A percentile compares a stretch with the other conserved stretches of the same genome.
These are phyloP conservation scores for Halocynthia roretzi DNA, from an alignment of 23 tunicate species.

Conservation along the genomic window DNA sequence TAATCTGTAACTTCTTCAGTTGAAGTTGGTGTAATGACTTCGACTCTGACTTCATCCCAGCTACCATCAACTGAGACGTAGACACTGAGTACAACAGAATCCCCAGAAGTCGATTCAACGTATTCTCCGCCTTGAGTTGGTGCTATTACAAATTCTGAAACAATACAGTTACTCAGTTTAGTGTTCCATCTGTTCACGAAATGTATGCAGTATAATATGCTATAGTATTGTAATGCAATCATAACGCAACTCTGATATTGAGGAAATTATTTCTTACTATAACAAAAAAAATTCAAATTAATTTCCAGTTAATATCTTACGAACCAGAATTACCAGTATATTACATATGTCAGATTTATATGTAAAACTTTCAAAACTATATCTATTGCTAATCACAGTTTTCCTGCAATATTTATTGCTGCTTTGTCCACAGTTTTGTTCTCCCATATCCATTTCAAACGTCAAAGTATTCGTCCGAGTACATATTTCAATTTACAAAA, in stretches of 20 bases:
- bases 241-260: too few species aligned
- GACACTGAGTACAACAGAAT: neutral
- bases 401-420: too few species aligned
- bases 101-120: neutral
- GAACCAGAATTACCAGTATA: too few species aligned
- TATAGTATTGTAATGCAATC: too few species aligned
- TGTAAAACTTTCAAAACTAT: too few species aligned
- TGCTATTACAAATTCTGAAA: conserved; percentile 5
- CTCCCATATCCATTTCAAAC: neutral
- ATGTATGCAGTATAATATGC: too few species aligned
- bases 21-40: conserved; percentile 2
- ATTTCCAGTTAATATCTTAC: too few species aligned
- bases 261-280: too few species aligned
- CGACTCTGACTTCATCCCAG: conserved; percentile 9
- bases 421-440: neutral
- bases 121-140: neutral
- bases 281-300: too few species aligned
- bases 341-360: too few species aligned
- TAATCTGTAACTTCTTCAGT: conserved; percentile 3
- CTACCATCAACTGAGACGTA: neutral
- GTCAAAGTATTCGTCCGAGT: neutral
- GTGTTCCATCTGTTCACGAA: neutral
- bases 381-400: too few species aligned
- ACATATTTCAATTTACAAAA: neutral
- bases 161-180: neutral